Base-by-base conservation (phyloP, 2,888 invertebrate genomes). In the Euphydryas editha region DNA sequence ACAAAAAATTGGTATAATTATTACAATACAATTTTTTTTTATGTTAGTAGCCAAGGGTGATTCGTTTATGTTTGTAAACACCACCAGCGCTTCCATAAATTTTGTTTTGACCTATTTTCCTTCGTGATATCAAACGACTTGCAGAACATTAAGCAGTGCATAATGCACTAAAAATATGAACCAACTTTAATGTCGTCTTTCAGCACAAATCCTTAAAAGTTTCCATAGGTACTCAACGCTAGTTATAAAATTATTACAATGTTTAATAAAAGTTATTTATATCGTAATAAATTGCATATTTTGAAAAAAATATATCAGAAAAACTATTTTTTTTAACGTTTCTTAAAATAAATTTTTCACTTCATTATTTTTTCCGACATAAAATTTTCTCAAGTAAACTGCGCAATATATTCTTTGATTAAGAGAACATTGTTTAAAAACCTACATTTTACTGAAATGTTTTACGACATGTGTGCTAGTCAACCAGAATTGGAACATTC, bases 81-180 rank as follows among this genome's bases (percentile, higher is more conserved):
- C 51, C 44, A 59, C 59, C 51, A 65, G 36, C 62, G 55, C 61
- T 36, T 39, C 56, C 56, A 51, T 13, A 51, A 69, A 66, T 66
- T 37, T 59, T 59, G 47, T 59, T 59, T 62, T 62, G 69, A 57
- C 59, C 66, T 59, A 54, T 63, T 69, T 65, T 65, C 46, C 47
- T 65, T 65, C 42, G 36, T 59, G 37, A 11, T 37, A 54, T 39
- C 54, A 62, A 57, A 46, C 59, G 46, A 55, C 55, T 59, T 59
- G 59, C 46, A 47, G 36, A 44, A 55, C 65, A 65, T 59, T 55
- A 59, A 44, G 37, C 55, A 37, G 47, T 30, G 55, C 54, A 59
- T 54, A 59, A 65, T 46, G 56, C 24, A 57, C 47, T 6, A 57
- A 62, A 46, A 21, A 62, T 36, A 30, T 57, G 57, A 37, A 17